Conservation (phyloP, 2,797 vertebrate species). For the Morus bassanus region DNA sequence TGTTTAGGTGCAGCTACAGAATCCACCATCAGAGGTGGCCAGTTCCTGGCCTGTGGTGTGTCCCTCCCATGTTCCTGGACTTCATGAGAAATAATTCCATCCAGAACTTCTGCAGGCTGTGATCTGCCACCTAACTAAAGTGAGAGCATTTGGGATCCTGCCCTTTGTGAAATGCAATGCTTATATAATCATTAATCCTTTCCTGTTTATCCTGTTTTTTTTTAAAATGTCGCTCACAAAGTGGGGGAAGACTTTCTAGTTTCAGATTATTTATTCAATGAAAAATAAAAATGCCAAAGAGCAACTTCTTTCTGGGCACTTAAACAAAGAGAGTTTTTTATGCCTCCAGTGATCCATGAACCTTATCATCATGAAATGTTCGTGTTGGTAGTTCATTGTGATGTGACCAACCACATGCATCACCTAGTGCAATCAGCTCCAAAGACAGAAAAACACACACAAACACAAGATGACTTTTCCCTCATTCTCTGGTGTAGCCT, state of each 20-base stretch:
- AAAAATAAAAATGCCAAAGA: background rate
- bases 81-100: background rate
- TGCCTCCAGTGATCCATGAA: conserved; percentile 22
- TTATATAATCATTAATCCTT: conserved; percentile 24
- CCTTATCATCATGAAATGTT: conserved; percentile 6
- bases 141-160: background rate
- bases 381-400: background rate
- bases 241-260: background rate
- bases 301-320: conserved; percentile 8
- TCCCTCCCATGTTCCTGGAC: background rate
- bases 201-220: background rate
- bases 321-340: conserved; percentile 46
- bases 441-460: background rate
- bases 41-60: background rate
- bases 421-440: background rate
- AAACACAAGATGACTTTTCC: background rate
- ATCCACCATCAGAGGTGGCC: background rate
- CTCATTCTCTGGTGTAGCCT: background rate
- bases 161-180: background rate
- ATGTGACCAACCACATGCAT: background rate
- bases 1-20: background rate
- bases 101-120: background rate
- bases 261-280: background rate
- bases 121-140: background rate
- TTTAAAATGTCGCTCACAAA: background rate